phyloP scores from a whole-genome alignment of 1,140 invertebrate species.

The Brachionus koreanus region DNA sequence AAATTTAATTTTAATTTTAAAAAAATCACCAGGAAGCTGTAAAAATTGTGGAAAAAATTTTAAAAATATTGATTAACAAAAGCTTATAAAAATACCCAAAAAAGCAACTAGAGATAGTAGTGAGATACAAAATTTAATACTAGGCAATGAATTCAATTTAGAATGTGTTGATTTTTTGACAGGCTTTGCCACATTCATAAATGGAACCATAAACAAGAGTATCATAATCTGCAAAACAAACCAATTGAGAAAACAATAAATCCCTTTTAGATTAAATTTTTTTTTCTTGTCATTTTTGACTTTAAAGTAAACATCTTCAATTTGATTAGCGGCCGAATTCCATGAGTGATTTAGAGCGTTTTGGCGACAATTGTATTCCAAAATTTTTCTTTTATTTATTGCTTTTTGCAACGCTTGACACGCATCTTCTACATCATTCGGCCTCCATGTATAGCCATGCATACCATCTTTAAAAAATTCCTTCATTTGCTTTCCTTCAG shows the following conservation, averaged over 20 bases:
- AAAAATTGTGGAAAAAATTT: background rate
- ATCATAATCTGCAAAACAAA: conserved; percentile 2
- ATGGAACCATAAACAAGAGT: conserved; percentile 13
- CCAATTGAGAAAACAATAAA: background rate
- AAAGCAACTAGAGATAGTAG: background rate
- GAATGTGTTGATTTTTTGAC: background rate
- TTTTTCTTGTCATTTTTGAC: background rate
- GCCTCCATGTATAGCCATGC: conserved; percentile 41
- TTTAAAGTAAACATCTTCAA: background rate
- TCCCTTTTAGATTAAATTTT: background rate
- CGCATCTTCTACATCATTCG: conserved; percentile 10
- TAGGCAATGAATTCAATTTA: background rate
- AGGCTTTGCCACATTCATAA: conserved; percentile 17
- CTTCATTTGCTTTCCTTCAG: conserved; percentile 42
- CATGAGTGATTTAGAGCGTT: conserved; percentile 42
- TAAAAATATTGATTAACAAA: background rate
- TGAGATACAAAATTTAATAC: background rate
- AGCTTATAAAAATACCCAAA: background rate
- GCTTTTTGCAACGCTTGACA: background rate
- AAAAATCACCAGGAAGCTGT: background rate
- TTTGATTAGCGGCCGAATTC: conserved; percentile 20
- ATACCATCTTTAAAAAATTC: conserved; percentile 43
- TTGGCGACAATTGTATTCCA: background rate
- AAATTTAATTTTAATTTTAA: background rate
- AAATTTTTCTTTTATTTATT: background rate